Conservation (phyloP, 2,797 vertebrate genomes). For the Hoplostethus atlanticus region DNA sequence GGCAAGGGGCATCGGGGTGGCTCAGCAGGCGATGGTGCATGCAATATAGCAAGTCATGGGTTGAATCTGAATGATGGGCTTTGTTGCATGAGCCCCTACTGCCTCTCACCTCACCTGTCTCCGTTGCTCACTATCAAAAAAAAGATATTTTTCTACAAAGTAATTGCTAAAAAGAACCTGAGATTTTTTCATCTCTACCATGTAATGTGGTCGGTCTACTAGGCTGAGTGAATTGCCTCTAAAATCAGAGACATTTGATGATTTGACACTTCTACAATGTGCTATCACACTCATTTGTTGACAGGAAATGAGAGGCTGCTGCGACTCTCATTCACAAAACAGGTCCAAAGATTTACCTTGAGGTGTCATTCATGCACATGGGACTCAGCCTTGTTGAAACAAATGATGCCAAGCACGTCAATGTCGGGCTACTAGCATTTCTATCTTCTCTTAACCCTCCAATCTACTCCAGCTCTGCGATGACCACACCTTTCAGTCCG, state of each 20-base stretch:
- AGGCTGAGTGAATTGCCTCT: background rate
- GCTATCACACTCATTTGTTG: too few species aligned
- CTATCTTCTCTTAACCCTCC: slow-evolving; percentile 18
- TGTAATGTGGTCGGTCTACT: background rate
- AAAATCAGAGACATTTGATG: background rate
- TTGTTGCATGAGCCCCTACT: background rate
- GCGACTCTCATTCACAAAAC: background rate
- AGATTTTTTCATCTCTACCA: background rate
- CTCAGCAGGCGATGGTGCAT: slow-evolving; percentile 39
- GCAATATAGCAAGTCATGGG: slow-evolving; percentile 14
- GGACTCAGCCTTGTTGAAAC: slow-evolving; percentile 17
- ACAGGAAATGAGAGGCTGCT: background rate
- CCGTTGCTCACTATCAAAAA: too few species aligned
- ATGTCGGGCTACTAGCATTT: slow-evolving; percentile 32
- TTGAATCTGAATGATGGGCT: slow-evolving; percentile 50
- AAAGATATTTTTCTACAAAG: too few species aligned
- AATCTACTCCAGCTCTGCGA: slow-evolving; percentile 18
- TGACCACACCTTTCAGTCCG: slow-evolving; percentile 23
- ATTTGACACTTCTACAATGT: too few species aligned
- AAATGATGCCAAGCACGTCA: slow-evolving; percentile 30
- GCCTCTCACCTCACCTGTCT: too few species aligned
- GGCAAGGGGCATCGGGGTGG: slow-evolving; percentile 19
- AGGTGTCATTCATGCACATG: background rate
- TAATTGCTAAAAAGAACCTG: too few species aligned
- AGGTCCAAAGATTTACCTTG: background rate